Evolutionary conservation across 2,888 invertebrate species (phyloP).

Genomic region (Flexamia atlantica): DNA sequence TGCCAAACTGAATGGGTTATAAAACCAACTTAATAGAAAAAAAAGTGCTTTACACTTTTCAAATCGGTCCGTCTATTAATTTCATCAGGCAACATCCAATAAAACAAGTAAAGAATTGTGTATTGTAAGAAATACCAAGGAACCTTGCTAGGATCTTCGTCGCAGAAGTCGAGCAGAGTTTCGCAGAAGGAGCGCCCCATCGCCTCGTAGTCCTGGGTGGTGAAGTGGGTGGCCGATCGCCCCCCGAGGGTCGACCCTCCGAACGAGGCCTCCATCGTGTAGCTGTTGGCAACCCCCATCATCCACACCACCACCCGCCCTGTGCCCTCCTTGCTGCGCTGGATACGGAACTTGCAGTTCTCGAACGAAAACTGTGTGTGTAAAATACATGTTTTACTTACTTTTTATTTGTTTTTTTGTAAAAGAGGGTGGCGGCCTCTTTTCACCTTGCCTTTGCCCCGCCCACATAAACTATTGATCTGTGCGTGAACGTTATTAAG

Average conservation of each 20-base stretch:
- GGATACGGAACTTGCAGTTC: constrained; percentile 95
- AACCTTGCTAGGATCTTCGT: constrained; percentile 88
- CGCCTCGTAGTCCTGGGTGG: constrained; percentile 87
- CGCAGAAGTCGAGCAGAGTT: constrained; percentile 94
- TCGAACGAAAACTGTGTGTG: constrained; percentile 91
- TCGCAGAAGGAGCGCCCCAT: constrained; percentile 95
- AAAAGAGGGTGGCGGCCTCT: too few species aligned
- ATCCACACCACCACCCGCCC: constrained; percentile 97
- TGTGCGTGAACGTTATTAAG: too few species aligned
- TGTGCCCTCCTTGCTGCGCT: constrained; percentile 96
- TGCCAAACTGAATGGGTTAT: too few species aligned
- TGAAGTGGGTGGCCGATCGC: constrained; percentile 90
- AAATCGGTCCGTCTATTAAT: too few species aligned
- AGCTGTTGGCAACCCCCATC: constrained; percentile 96
- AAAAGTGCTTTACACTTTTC: too few species aligned
- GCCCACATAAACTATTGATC: too few species aligned
- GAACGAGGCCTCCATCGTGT: constrained; percentile 97
- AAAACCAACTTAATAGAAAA: too few species aligned
- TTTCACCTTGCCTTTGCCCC: too few species aligned
- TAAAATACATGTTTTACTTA: too few species aligned
- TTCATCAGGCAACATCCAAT: too few species aligned
- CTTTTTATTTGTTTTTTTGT: too few species aligned
- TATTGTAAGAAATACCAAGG: constrained; percentile 45
- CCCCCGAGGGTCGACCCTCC: constrained; percentile 92
- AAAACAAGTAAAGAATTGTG: too few species aligned